phyloP scores from a whole-genome alignment of 2,113 vertebrate genomes.

The Sprattus sprattus region DNA sequence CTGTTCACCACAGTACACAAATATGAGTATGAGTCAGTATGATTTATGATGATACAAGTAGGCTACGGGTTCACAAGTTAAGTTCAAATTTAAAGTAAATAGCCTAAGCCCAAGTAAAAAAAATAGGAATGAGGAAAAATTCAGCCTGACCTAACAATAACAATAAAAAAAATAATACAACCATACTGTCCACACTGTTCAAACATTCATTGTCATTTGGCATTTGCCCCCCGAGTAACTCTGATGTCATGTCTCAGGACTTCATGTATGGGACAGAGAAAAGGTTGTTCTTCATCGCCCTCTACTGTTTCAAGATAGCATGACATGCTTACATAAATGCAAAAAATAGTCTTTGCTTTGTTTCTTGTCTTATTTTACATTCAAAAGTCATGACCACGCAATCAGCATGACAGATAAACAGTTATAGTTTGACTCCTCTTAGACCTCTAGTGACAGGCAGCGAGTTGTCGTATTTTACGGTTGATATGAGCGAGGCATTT shows the following conservation, averaged over 20 bases:
- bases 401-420: not conserved
- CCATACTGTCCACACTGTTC: not conserved
- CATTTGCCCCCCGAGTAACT: not conserved
- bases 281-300: conserved; percentile 45
- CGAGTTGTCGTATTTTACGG: not conserved
- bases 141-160: not conserved
- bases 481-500: conserved; percentile 52
- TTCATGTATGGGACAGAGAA: not conserved
- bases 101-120: not conserved
- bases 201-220: not conserved
- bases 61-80: not conserved
- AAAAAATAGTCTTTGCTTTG: not conserved
- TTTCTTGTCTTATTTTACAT: not conserved
- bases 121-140: not conserved
- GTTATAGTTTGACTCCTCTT: not conserved
- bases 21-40: not conserved
- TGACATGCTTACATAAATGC: not conserved
- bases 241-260: conserved; percentile 15
- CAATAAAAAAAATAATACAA: not conserved
- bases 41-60: not conserved
- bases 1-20: not conserved
- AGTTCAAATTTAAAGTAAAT: not conserved
- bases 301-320: conserved; percentile 46
- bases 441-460: not conserved
- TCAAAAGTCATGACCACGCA: not conserved